Evolutionary conservation across 2,888 invertebrate genomes (phyloP).

Genomic region (Xestoiulus laeticollis): DNA sequence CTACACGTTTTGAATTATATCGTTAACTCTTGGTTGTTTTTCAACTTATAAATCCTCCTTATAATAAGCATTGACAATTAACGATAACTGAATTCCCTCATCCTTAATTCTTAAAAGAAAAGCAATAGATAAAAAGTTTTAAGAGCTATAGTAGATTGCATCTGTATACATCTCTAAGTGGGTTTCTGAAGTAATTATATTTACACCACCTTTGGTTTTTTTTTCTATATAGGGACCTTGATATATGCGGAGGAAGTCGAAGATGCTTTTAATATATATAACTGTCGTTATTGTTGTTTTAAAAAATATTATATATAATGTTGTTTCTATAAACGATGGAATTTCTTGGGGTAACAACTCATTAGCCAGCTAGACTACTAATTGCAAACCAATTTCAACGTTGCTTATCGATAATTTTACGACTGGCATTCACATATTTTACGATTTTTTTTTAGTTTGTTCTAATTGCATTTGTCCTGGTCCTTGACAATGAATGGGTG

Average conservation of each 20-base stretch:
- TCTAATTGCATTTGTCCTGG: conserved; percentile 21
- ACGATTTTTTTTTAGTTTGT: conserved; percentile 38
- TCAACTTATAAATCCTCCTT: neutral
- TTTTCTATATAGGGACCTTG: neutral
- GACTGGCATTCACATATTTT: conserved; percentile 40
- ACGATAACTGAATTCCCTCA: conserved; percentile 22
- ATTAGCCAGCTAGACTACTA: conserved; percentile 23
- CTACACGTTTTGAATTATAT: conserved; percentile 9
- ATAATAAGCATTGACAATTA: conserved; percentile 38
- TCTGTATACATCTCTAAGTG: conserved; percentile 33
- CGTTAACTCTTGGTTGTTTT: neutral
- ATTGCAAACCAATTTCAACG: conserved; percentile 42
- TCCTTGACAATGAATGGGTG: neutral
- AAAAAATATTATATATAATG: neutral
- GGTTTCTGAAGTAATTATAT: conserved; percentile 9
- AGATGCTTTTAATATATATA: neutral
- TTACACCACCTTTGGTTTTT: neutral
- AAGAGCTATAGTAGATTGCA: neutral
- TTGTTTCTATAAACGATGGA: neutral
- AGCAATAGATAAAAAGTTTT: conserved; percentile 16
- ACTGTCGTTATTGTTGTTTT: conserved; percentile 21
- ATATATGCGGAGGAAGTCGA: neutral
- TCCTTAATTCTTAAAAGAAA: neutral
- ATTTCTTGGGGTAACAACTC: neutral
- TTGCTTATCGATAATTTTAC: conserved; percentile 48